Percentiles rank a stretch among this genome's conserved stretches.
Conservation (phyloP, 64 coral and sea anemone species). For the Trachythela sp. region DNA sequence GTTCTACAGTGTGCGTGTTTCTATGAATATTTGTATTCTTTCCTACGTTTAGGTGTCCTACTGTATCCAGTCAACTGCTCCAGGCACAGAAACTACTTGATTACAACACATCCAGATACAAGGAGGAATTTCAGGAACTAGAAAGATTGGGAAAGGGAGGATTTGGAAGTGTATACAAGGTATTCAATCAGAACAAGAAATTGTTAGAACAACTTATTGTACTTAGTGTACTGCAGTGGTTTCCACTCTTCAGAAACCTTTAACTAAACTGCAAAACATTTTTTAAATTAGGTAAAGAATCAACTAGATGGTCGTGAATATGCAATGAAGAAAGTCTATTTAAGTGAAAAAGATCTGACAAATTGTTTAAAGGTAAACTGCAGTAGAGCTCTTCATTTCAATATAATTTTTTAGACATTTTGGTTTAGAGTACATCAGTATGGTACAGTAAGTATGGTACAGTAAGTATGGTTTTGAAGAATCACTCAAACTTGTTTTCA, state of each 20-base stretch:
- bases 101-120: slow-evolving; percentile 72
- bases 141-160: slow-evolving; percentile 85
- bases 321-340: slow-evolving; percentile 85
- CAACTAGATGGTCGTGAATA: slow-evolving; percentile 83
- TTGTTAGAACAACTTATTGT: neutral
- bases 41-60: neutral
- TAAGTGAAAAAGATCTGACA: slow-evolving; percentile 80
- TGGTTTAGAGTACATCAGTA: too few species aligned
- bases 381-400: too few species aligned
- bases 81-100: slow-evolving; percentile 62
- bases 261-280: too few species aligned
- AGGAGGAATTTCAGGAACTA: slow-evolving; percentile 90
- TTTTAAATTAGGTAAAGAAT: slow-evolving; percentile 66
- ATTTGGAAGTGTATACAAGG: slow-evolving; percentile 96
- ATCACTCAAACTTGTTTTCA: too few species aligned
- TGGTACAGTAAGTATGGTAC: too few species aligned
- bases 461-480: too few species aligned
- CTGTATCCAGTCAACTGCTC: slow-evolving; percentile 32
- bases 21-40: neutral
- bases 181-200: neutral
- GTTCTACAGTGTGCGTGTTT: too few species aligned
- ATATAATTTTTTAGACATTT: too few species aligned
- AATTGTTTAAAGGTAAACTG: slow-evolving; percentile 94
- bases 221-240: neutral
- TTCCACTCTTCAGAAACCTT: neutral